Evolutionary conservation across 2,888 invertebrate species (phyloP).

Genomic region (Disparrhopalites patrizii): DNA sequence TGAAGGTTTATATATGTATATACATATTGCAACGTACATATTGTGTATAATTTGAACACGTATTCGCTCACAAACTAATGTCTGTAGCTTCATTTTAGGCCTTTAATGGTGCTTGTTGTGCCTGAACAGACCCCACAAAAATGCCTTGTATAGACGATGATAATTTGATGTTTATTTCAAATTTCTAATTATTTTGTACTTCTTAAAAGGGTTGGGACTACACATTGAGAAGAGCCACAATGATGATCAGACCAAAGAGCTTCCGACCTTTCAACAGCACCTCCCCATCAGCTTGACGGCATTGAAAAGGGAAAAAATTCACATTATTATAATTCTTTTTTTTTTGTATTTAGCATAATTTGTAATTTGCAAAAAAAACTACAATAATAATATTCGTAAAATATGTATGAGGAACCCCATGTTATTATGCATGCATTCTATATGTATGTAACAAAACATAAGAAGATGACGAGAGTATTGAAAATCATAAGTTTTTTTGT

Average conservation of each 20-base stretch:
- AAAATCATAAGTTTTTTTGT: not conserved
- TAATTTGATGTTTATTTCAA: no score
- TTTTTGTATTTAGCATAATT: not conserved
- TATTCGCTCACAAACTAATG: no score
- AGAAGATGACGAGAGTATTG: no score
- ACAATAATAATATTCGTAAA: constrained; percentile 4
- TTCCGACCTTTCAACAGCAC: constrained; percentile 44
- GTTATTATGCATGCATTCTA: not conserved
- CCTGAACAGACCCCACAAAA: no score
- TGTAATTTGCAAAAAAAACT: constrained; percentile 5
- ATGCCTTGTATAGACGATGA: no score
- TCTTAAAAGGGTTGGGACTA: constrained; percentile 74
- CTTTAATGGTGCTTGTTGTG: no score
- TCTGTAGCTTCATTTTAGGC: no score
- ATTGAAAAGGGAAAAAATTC: constrained; percentile 18
- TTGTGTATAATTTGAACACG: no score
- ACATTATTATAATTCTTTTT: not conserved
- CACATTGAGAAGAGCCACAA: constrained; percentile 78
- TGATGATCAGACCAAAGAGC: constrained; percentile 87
- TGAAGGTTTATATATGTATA: no score
- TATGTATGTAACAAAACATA: no score
- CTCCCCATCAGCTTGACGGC: constrained; percentile 1
- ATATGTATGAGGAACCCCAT: constrained; percentile 1
- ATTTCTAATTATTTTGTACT: constrained; percentile 5
- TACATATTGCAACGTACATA: no score